A percentile compares a stretch with the other conserved stretches of the same genome.
phyloP scores from a whole-genome alignment of 2,113 vertebrate species.

The Plectropomus leopardus region DNA sequence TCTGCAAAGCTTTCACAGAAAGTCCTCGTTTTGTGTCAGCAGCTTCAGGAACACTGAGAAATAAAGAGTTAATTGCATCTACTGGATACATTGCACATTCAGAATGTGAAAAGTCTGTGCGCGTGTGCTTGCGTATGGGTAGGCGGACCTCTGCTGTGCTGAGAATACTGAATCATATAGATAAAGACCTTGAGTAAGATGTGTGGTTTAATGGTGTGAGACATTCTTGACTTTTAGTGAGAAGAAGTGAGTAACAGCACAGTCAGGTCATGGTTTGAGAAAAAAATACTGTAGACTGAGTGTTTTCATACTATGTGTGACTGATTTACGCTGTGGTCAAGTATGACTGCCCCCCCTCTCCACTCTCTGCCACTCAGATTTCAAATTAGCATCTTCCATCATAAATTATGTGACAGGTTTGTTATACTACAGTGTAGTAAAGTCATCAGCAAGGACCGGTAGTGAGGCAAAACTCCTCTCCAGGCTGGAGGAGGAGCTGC shows the following conservation, averaged over 20 bases:
- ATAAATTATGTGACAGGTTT: too few relatives aligned
- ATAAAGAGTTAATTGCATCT: neutral
- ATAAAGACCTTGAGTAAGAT: neutral
- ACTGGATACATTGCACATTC: neutral
- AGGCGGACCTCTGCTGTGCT: neutral
- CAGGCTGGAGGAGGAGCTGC: too few relatives aligned
- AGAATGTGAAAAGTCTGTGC: neutral
- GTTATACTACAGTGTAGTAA: too few relatives aligned
- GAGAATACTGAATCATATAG: neutral
- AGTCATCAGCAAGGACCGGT: too few relatives aligned
- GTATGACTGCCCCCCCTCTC: too few relatives aligned
- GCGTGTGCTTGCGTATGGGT: neutral
- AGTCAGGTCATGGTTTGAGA: neutral
- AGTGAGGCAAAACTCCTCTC: too few relatives aligned
- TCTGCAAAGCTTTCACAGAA: neutral
- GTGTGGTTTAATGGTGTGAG: constrained; percentile 1
- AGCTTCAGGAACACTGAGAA: neutral
- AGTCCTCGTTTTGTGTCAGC: neutral
- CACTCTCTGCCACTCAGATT: too few relatives aligned
- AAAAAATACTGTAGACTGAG: neutral
- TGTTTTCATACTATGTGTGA: too few relatives aligned
- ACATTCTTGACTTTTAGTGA: neutral
- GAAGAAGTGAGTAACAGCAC: neutral
- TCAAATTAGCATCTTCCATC: too few relatives aligned
- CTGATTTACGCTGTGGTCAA: too few relatives aligned